Percentiles rank a stretch among this genome's conserved stretches.
Conservation (phyloP, 2,797 vertebrate species). For the Novumbra hubbsi region DNA sequence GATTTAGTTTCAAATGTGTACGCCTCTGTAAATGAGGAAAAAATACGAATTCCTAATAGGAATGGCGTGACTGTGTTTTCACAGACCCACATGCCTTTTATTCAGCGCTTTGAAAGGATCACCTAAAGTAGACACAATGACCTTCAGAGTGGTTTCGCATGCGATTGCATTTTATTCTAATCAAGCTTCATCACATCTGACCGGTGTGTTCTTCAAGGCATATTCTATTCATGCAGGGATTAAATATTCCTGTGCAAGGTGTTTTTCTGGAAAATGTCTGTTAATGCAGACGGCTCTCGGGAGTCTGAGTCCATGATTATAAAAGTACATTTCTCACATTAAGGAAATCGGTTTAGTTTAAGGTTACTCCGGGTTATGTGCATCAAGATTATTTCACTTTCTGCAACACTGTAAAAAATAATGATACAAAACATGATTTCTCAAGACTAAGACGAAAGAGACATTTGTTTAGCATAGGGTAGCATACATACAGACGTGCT, state of each 20-base stretch:
- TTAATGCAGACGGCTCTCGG: slow-evolving; percentile 31
- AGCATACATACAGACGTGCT: too few relatives aligned
- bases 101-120: slow-evolving; percentile 17
- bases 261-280: slow-evolving; percentile 28
- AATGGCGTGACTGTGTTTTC: background rate
- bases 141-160: slow-evolving; percentile 37
- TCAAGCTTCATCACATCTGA: slow-evolving; percentile 42
- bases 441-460: slow-evolving; percentile 12
- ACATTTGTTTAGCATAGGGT: slow-evolving; percentile 18
- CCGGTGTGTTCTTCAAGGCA: slow-evolving; percentile 40
- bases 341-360: slow-evolving; percentile 43
- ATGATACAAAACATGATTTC: slow-evolving; percentile 4
- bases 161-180: slow-evolving; percentile 33
- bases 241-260: slow-evolving; percentile 35
- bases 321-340: slow-evolving; percentile 45
- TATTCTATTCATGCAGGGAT: slow-evolving; percentile 38
- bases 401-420: slow-evolving; percentile 19
- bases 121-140: slow-evolving; percentile 22
- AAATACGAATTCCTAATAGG: background rate
- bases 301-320: slow-evolving; percentile 42
- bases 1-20: slow-evolving; percentile 18
- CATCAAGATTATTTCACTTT: slow-evolving; percentile 41
- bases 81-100: slow-evolving; percentile 3
- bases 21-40: slow-evolving; percentile 26
- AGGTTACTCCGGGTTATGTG: slow-evolving; percentile 37